phyloP scores from a whole-genome alignment of 2,888 invertebrate genomes.

The Aphrophora alni region DNA sequence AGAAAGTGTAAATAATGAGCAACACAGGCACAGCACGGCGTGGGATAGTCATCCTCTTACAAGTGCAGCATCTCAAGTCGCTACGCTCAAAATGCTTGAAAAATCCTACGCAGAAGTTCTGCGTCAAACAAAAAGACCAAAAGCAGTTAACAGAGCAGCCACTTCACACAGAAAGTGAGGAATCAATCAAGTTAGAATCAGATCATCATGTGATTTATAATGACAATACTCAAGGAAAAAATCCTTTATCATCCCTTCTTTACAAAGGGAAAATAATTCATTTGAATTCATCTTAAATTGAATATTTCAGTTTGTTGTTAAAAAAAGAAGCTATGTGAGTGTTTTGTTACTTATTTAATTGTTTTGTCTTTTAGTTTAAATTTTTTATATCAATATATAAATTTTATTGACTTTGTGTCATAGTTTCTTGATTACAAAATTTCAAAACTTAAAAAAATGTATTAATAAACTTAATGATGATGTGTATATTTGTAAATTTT shows the following conservation, averaged over 20 bases:
- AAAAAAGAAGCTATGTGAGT: not conserved
- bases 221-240: conserved; percentile 18
- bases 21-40: conserved; percentile 40
- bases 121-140: conserved; percentile 25
- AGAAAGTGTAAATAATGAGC: conserved; percentile 38
- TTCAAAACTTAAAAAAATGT: not conserved
- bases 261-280: not conserved
- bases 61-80: conserved; percentile 81
- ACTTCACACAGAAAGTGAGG: conserved; percentile 28
- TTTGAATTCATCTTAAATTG: not conserved
- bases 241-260: not conserved
- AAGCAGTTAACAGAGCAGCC: conserved; percentile 14
- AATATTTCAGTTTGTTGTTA: not conserved
- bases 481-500: conserved; percentile 7
- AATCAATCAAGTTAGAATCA: not conserved
- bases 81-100: conserved; percentile 80
- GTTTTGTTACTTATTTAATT: not conserved
- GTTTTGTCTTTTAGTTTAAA: not conserved
- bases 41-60: conserved; percentile 43
- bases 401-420: not conserved
- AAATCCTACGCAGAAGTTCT: conserved; percentile 86
- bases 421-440: not conserved
- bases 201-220: conserved; percentile 29
- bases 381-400: not conserved
- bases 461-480: not conserved